phyloP scores from a whole-genome alignment of 2,113 vertebrate genomes.

The Pomatostomus ruficeps region DNA sequence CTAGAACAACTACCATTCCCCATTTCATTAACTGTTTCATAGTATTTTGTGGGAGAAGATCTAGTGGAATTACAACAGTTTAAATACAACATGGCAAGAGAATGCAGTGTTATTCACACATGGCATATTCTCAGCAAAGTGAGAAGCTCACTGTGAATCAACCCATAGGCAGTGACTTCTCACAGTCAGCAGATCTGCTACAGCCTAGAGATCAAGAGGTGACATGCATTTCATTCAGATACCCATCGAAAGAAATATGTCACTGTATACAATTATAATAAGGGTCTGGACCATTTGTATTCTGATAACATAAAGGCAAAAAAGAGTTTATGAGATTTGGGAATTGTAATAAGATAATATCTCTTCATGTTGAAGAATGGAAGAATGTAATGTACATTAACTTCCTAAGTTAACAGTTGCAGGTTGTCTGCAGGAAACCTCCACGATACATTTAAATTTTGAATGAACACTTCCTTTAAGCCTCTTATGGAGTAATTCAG shows the following conservation, averaged over 20 bases:
- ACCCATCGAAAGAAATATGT: background rate
- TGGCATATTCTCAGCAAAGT: conserved; percentile 12
- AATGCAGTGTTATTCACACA: conserved; percentile 31
- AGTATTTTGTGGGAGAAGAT: background rate
- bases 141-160: conserved; percentile 26
- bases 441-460: background rate
- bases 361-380: background rate
- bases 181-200: background rate
- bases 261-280: background rate
- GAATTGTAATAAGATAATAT: background rate
- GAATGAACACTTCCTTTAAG: background rate
- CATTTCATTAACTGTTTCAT: conserved; percentile 9
- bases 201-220: background rate
- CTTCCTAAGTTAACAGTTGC: background rate
- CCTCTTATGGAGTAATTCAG: background rate
- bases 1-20: background rate
- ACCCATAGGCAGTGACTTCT: background rate
- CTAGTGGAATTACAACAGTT: background rate
- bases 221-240: background rate
- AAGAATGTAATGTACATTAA: background rate
- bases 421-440: background rate
- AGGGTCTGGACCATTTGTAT: background rate
- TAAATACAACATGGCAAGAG: background rate
- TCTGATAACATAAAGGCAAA: background rate
- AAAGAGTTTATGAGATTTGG: background rate